Conservation (phyloP, 2,797 vertebrate species). For the Oreortyx pictus region DNA sequence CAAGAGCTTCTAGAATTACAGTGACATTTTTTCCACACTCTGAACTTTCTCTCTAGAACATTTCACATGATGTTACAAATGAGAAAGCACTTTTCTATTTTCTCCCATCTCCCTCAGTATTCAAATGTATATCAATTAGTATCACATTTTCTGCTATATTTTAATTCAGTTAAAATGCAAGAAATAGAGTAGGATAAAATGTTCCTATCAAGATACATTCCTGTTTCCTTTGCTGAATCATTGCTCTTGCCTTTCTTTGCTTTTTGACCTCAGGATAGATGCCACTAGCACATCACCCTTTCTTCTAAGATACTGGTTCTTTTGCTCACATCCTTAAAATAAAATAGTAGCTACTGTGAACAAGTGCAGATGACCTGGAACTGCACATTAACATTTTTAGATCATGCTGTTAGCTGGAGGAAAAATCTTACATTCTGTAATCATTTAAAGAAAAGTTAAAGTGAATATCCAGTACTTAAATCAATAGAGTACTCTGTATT, state of each 20-base stretch:
- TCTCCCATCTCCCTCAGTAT: not conserved
- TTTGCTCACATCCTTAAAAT: not conserved
- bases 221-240: not conserved
- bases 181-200: not conserved
- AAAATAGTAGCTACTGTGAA: not conserved
- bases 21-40: not conserved
- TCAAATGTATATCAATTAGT: not conserved
- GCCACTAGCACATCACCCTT: not conserved
- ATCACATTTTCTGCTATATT: not conserved
- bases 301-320: not conserved
- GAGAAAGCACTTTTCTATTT: not conserved
- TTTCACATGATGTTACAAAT: not conserved
- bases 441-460: conserved; percentile 7
- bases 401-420: not conserved
- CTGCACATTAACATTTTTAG: not conserved
- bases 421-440: conserved; percentile 3
- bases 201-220: not conserved
- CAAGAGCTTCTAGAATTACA: conserved; percentile 5
- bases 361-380: not conserved
- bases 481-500: conserved; percentile 35
- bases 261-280: not conserved
- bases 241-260: not conserved
- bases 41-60: not conserved
- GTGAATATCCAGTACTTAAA: conserved; percentile 6
- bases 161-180: not conserved